Base-by-base conservation (phyloP, 2,797 vertebrate genomes). In the Thaleichthys pacificus region DNA sequence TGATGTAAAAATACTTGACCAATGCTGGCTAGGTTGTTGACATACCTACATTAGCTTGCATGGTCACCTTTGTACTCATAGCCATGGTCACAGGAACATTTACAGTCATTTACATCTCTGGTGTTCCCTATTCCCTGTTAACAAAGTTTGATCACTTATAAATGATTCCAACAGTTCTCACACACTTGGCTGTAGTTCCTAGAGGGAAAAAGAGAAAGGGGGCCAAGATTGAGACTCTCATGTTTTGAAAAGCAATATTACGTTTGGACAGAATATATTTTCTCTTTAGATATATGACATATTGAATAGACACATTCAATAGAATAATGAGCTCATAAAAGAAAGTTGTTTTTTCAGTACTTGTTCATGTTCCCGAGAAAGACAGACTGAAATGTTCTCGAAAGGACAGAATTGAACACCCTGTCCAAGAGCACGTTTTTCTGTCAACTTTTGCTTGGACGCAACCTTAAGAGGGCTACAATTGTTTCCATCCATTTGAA, bases 241-340 rank as follows among this genome's bases (percentile, higher is more conserved):
- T 64, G 62, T 65, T 70, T 70, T 49, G 22, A 61, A 61, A 70
- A 61, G 17, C 30, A 30, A 56, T 54, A 2, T 61, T 8, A 38
- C 14, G 54, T 65, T 47, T 75, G 14, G 61, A 24, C 51, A 61
- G 28, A 32, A 57, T 70, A 49, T 8, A n/a, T n/a, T 61, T 71
- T 56, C 9, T 12, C 35, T 24, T 26, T 19, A 66, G 2, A 49
- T 49, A 24, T 14, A 26, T 61, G 60, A 61, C 60, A 61, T 61
- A 26, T 61, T 54, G 15, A 54, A 54, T 54, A 54, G n/a, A 66
- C 64, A 21, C 22, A 47, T 42, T 38, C 17, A 47, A 22, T 56
- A 64, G 11, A 35, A 64, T 42, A 22, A 57, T 72, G 30, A 57
- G 24, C 62, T 72, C 51, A 60, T 58, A 26, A 58, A 24, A 66